A percentile compares a stretch with the other conserved stretches of the same genome.
Evolutionary conservation across 1,140 invertebrate genomes (phyloP).

Genomic region (Penaeus indicus): DNA sequence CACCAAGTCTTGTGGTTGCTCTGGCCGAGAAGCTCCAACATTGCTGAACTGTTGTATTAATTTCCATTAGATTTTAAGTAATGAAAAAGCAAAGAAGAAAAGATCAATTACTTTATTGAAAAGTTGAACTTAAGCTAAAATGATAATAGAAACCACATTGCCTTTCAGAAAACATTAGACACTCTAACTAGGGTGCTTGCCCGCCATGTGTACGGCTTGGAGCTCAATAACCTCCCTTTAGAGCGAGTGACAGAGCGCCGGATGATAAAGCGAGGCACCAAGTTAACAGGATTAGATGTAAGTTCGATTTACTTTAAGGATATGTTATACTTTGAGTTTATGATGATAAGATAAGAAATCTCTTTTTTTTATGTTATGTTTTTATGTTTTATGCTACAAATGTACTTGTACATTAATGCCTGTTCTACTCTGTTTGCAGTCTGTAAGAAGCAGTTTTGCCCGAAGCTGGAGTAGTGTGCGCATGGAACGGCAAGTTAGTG

Average conservation of each 20-base stretch:
- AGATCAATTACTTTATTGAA: not conserved
- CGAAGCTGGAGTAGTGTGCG: constrained; percentile 55
- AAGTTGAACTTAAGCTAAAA: not conserved
- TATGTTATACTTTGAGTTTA: not conserved
- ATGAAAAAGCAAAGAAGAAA: too few species aligned
- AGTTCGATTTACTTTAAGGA: constrained; percentile 20
- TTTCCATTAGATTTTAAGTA: too few species aligned
- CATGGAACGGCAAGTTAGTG: constrained; percentile 45
- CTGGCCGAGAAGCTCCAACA: constrained; percentile 52
- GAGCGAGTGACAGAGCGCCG: constrained; percentile 83
- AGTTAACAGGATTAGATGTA: constrained; percentile 53
- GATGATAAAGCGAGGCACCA: constrained; percentile 53
- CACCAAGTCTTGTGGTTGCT: constrained; percentile 35
- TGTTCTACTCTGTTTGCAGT: constrained; percentile 12
- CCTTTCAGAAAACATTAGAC: constrained; percentile 91
- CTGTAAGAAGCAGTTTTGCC: constrained; percentile 50
- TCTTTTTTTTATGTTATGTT: not conserved
- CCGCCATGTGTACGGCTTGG: constrained; percentile 91
- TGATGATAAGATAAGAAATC: not conserved
- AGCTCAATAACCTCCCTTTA: constrained; percentile 89
- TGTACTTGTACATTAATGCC: not conserved
- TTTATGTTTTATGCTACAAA: not conserved
- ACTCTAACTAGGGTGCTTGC: constrained; percentile 93
- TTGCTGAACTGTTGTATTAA: not conserved
- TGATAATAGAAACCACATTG: not conserved